These are phyloP conservation scores for Eurytoma adleriae DNA, from an alignment of 2,888 invertebrate genomes.

Conservation along the genomic window DNA sequence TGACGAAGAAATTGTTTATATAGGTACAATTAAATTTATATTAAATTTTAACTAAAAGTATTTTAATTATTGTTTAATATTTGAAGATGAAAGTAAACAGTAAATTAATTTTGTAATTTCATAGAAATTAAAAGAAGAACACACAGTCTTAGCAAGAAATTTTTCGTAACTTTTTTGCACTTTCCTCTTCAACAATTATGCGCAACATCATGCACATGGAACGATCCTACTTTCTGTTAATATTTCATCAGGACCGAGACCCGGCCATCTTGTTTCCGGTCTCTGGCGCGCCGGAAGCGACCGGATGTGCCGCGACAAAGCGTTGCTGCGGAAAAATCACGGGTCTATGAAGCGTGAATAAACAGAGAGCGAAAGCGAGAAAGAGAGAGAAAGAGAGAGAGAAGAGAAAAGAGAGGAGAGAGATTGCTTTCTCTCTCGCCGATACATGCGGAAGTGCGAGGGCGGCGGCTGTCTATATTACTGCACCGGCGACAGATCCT, in stretches of 20 bases:
- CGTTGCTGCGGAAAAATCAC: conserved; percentile 73
- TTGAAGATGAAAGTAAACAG: too few relatives aligned
- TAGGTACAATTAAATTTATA: too few relatives aligned
- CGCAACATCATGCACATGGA: conserved; percentile 57
- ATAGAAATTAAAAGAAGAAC: too few relatives aligned
- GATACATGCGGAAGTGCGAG: too few relatives aligned
- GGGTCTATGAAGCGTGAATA: conserved; percentile 71
- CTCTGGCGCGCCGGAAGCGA: conserved; percentile 69
- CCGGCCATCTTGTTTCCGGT: conserved; percentile 74
- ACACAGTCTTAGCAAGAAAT: too few relatives aligned
- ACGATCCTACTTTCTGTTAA: conserved; percentile 67
- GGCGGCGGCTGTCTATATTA: too few relatives aligned
- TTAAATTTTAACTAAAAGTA: too few relatives aligned
- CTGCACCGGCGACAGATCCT: too few relatives aligned
- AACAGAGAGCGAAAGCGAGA: conserved; percentile 58
- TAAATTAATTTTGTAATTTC: too few relatives aligned
- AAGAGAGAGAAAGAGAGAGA: conserved; percentile 21
- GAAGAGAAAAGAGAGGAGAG: neutral
- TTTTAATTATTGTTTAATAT: too few relatives aligned
- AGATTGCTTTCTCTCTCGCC: too few relatives aligned
- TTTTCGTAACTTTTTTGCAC: neutral
- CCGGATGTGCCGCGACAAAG: conserved; percentile 73
- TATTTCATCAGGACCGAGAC: conserved; percentile 70
- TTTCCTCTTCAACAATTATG: neutral
- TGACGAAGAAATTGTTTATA: too few relatives aligned